Percentiles rank a stretch among this genome's conserved stretches.
Evolutionary conservation across 2,113 vertebrate genomes (phyloP).

Genomic region (Crypturellus undulatus): DNA sequence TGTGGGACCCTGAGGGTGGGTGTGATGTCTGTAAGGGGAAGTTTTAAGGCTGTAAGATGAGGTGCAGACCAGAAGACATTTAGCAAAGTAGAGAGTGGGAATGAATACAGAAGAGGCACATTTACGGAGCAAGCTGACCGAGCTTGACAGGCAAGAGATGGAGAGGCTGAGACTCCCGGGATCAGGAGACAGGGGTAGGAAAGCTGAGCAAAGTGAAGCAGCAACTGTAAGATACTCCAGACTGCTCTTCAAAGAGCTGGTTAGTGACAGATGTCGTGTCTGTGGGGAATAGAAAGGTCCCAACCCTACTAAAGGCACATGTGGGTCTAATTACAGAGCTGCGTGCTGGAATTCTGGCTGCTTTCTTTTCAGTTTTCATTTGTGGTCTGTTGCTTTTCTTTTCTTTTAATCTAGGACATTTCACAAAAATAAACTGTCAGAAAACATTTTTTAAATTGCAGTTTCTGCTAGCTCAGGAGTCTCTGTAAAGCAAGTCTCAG

Average conservation of each 20-base stretch:
- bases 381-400: constrained; percentile 50
- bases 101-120: neutral
- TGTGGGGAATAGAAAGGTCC: neutral
- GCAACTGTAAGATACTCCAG: neutral
- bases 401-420: constrained; percentile 12
- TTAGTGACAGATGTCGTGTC: neutral
- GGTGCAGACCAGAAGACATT: neutral
- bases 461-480: neutral
- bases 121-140: neutral
- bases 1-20: neutral
- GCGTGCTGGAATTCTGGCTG: neutral
- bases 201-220: neutral
- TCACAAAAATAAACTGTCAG: constrained; percentile 46
- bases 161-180: neutral
- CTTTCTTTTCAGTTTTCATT: constrained; percentile 12
- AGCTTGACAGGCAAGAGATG: neutral
- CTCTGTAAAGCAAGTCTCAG: neutral
- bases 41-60: neutral
- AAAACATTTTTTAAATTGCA: neutral
- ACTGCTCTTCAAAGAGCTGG: neutral
- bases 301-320: neutral
- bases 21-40: neutral
- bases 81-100: neutral
- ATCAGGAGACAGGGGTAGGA: neutral
- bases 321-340: constrained; percentile 10